phyloP scores from a whole-genome alignment of 2,888 invertebrate species.

The Galeruca laticollis region DNA sequence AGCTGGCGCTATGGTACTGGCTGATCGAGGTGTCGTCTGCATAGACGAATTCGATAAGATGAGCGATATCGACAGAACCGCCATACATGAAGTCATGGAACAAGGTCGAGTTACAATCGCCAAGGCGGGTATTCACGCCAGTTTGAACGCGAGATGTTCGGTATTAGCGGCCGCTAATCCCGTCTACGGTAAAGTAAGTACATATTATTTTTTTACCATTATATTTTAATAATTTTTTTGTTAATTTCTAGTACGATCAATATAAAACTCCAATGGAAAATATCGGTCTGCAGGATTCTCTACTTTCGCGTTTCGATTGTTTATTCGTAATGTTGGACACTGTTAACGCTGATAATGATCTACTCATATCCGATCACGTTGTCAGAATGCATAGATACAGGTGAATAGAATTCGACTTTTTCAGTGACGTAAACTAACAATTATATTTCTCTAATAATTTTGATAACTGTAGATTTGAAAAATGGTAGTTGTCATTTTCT shows the following conservation, averaged over 20 bases:
- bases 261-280: constrained; percentile 99
- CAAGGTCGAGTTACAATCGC: constrained; percentile 97
- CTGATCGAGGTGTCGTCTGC: constrained; percentile 89
- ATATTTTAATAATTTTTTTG: constrained; percentile 21
- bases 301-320: constrained; percentile 97
- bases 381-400: constrained; percentile 96
- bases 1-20: constrained; percentile 99
- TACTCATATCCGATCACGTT: constrained; percentile 95
- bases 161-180: constrained; percentile 99
- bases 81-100: constrained; percentile 99
- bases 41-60: constrained; percentile 99
- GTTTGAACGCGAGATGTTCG: constrained; percentile 96
- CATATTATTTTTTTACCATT: constrained; percentile 6
- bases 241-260: constrained; percentile 87
- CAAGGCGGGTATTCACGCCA: constrained; percentile 98
- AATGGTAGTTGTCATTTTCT: too few relatives aligned
- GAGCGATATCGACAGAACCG: constrained; percentile 98
- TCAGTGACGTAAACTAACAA: not conserved
- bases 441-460: too few relatives aligned
- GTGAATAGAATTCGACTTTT: constrained; percentile 61
- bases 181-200: constrained; percentile 89
- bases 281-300: constrained; percentile 96
- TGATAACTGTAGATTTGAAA: too few relatives aligned
- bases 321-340: constrained; percentile 97
- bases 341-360: constrained; percentile 90